Evolutionary conservation across 2,888 invertebrate genomes (phyloP).

Genomic region (Synanthedon myopaeformis): DNA sequence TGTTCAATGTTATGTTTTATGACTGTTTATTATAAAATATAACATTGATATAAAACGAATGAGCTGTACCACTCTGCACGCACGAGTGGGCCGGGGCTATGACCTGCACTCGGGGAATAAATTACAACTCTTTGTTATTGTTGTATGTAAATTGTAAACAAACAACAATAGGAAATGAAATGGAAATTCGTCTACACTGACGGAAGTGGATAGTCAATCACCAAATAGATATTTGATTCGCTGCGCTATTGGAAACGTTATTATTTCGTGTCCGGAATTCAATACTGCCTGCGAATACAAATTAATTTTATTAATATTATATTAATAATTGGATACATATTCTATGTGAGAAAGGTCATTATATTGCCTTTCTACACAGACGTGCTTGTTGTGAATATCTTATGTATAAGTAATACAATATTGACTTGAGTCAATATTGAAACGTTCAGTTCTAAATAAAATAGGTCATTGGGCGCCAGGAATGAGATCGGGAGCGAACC

Average conservation of each 20-base stretch:
- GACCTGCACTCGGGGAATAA: not conserved
- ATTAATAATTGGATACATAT: too few relatives aligned
- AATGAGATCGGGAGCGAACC: constrained; percentile 18
- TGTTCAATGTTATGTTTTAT: not conserved
- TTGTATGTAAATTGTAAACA: not conserved
- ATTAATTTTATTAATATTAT: too few relatives aligned
- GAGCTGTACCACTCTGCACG: not conserved
- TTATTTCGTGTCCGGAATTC: too few relatives aligned
- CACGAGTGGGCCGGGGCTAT: not conserved
- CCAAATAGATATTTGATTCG: too few relatives aligned
- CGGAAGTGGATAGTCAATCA: not conserved
- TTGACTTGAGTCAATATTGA: constrained; percentile 6
- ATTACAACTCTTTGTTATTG: not conserved
- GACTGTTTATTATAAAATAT: not conserved
- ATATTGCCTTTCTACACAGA: too few relatives aligned
- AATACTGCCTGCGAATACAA: too few relatives aligned
- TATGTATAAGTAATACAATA: too few relatives aligned
- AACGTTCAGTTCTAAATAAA: constrained; percentile 16
- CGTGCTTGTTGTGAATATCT: too few relatives aligned
- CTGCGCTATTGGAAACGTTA: too few relatives aligned
- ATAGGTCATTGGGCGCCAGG: constrained; percentile 34
- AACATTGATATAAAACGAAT: not conserved
- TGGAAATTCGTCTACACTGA: not conserved
- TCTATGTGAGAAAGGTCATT: too few relatives aligned
- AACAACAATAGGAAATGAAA: not conserved